Conservation (phyloP, 1,140 invertebrate species). For the Theocolax elegans region DNA sequence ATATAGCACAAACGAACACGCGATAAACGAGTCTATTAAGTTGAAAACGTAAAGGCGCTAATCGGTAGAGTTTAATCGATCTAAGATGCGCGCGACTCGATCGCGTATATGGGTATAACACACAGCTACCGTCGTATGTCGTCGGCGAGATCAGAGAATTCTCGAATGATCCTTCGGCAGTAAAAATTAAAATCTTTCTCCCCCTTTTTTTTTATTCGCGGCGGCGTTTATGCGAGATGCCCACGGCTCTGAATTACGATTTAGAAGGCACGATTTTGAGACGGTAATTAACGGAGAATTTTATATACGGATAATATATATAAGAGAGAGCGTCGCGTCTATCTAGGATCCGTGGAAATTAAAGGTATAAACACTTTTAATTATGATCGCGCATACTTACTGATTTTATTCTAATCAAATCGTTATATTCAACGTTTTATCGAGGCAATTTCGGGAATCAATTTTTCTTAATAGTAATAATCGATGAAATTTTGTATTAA, state of each 20-base stretch:
- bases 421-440: too few relatives aligned
- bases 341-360: too few relatives aligned
- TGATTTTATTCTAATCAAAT: too few relatives aligned
- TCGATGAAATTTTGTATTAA: too few relatives aligned
- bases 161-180: slow-evolving; percentile 17
- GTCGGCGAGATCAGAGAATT: slow-evolving; percentile 29
- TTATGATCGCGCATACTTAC: too few relatives aligned
- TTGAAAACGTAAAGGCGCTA: background rate
- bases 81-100: background rate
- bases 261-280: slow-evolving; percentile 25
- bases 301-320: slow-evolving; percentile 1
- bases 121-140: slow-evolving; percentile 8
- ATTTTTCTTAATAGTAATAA: too few relatives aligned
- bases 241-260: slow-evolving; percentile 19
- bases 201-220: too few relatives aligned
- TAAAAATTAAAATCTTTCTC: slow-evolving; percentile 32
- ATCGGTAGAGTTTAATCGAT: slow-evolving; percentile 36
- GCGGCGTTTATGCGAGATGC: too few relatives aligned
- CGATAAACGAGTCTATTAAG: background rate
- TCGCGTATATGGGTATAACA: too few relatives aligned
- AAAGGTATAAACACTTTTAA: too few relatives aligned
- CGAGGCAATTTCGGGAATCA: too few relatives aligned
- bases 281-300: slow-evolving; percentile 38
- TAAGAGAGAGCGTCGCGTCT: background rate
- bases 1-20: slow-evolving; percentile 5